These are phyloP conservation scores for Galeruca laticollis DNA, from an alignment of 2,888 invertebrate species.

Conservation along the genomic window DNA sequence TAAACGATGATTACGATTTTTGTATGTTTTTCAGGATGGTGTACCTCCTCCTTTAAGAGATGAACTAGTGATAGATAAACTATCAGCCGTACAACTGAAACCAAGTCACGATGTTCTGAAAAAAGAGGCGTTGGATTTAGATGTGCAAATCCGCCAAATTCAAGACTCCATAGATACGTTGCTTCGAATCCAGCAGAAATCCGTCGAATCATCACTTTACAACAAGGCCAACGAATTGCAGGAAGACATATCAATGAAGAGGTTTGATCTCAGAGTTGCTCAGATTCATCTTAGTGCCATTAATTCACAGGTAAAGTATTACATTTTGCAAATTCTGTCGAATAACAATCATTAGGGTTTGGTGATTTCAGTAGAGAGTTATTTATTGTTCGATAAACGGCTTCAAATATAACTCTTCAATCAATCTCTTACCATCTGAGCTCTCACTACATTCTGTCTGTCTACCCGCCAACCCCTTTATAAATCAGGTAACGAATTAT, in stretches of 20 bases:
- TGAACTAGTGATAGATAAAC: conserved; percentile 85
- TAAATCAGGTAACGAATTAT: too few species aligned
- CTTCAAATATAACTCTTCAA: too few species aligned
- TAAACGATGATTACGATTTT: not conserved
- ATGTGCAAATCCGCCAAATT: conserved; percentile 87
- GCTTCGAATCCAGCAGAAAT: conserved; percentile 81
- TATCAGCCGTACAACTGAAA: conserved; percentile 78
- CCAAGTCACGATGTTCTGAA: conserved; percentile 82
- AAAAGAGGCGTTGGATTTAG: conserved; percentile 86
- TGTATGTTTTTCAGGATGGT: conserved; percentile 70
- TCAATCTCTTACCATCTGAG: too few species aligned
- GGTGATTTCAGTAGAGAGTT: too few species aligned
- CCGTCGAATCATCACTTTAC: conserved; percentile 84
- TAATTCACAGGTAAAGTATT: conserved; percentile 82
- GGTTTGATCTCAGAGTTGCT: conserved; percentile 92
- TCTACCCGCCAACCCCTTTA: too few species aligned
- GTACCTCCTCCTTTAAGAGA: conserved; percentile 82
- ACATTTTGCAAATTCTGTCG: not conserved
- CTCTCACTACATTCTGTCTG: too few species aligned
- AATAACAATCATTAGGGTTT: not conserved
- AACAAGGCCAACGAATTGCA: conserved; percentile 96
- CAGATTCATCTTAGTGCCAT: conserved; percentile 92
- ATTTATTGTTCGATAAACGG: too few species aligned
- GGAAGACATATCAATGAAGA: conserved; percentile 94
- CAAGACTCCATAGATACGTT: conserved; percentile 89